These are phyloP conservation scores for Saccostrea cuccullata DNA, from an alignment of 1,140 invertebrate species.

Conservation along the genomic window DNA sequence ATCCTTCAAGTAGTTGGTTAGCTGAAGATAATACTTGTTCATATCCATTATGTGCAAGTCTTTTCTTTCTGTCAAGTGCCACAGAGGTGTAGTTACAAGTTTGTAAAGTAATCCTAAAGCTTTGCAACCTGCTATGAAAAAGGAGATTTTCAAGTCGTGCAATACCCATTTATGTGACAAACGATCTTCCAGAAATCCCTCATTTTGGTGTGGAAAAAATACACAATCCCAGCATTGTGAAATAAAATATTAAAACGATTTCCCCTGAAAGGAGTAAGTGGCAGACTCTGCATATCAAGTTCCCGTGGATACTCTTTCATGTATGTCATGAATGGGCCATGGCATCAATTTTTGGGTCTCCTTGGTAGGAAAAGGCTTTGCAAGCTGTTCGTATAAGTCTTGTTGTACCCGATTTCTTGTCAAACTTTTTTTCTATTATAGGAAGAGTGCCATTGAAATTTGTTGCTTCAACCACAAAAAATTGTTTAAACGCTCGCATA, in stretches of 20 bases:
- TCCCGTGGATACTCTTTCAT: conserved; percentile 9
- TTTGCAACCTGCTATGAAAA: background rate
- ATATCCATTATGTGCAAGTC: conserved; percentile 18
- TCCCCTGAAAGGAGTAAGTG: conserved; percentile 16
- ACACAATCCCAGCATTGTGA: conserved; percentile 42
- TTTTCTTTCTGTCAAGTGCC: conserved; percentile 42
- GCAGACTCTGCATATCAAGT: conserved; percentile 22
- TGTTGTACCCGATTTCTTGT: conserved; percentile 20
- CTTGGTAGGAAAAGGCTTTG: conserved; percentile 31
- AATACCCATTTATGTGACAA: background rate
- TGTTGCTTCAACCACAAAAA: background rate
- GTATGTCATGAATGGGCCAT: background rate
- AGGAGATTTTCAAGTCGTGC: background rate
- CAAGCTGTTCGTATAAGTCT: conserved; percentile 37
- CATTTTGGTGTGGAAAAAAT: conserved; percentile 38
- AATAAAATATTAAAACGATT: conserved; percentile 51
- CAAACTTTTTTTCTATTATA: conserved; percentile 22
- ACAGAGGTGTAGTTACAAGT: conserved; percentile 40
- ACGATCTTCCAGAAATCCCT: too few relatives aligned
- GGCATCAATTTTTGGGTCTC: conserved; percentile 12
- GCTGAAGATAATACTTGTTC: conserved; percentile 22
- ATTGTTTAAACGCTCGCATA: background rate
- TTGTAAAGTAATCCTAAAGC: background rate
- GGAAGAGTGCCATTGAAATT: conserved; percentile 25
- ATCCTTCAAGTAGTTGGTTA: conserved; percentile 31